Base-by-base conservation (phyloP, 2,888 invertebrate species). In the Sinopyrophorus schimmeli region DNA sequence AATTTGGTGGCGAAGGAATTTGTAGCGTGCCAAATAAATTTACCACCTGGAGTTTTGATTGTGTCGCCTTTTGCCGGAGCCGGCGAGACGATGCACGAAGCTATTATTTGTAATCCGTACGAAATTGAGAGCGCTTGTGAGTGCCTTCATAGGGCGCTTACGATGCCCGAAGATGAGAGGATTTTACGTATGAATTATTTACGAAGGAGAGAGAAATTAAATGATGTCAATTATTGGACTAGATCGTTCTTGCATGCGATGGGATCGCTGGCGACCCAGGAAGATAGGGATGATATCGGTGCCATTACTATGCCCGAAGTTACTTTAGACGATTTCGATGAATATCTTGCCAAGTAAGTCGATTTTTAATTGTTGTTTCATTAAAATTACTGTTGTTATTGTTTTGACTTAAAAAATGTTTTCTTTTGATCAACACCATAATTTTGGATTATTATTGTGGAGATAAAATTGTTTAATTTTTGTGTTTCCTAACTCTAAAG, bases 51-150 rank as follows among this genome's bases (percentile, higher is more conserved):
- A 2, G 92, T 93, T 1, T 74, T 93, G 21, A 88, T 93, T 35
- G 85, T 93, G 5, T 92, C 92, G 0, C 92, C 92, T 0, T 93
- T 93, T 68, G 92, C 93, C 44, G 93, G 93, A 1, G 92, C 93
- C 3, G 92, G 92, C 0, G 92, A 92, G 72, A 92, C 89, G 80
- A 92, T 93, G 92, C 92, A 92, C 73, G 92, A 93, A 69, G 92
- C 92, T 1, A 77, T 93, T 5, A 83, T 91, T 37, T 91, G 90
- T 68, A 93, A 93, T 71, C 92, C 92, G 0, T 92, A 92, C 64
- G 92, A 93, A 71, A 79, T 92, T 35, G 87, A 91, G 61, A 88
- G 88, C 58, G 90, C 91, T 2, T 91, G 92, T 9, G 91, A 92
- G 71, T 86, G 89, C 12, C 86, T 91, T 59, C 89, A 92, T 70